These are phyloP conservation scores for Taeniopygia guttata DNA, from an alignment of 2,797 vertebrate genomes.

Conservation along the genomic window DNA sequence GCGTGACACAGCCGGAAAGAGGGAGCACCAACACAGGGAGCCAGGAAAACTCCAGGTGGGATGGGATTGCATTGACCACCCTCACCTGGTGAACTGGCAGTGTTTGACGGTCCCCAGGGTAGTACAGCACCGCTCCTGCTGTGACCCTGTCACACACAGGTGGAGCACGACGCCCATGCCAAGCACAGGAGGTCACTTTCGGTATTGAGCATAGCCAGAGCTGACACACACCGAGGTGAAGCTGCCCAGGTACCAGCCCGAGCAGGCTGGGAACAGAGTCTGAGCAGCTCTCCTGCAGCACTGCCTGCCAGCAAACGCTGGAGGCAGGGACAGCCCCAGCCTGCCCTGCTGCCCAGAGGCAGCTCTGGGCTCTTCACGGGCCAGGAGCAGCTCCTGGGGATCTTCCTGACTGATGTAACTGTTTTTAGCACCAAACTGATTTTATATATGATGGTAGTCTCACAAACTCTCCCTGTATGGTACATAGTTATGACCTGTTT, in stretches of 20 bases:
- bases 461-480: background rate
- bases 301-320: accelerated
- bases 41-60: background rate
- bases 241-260: background rate
- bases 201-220: background rate
- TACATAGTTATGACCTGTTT: background rate
- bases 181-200: background rate
- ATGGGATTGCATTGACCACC: too few relatives aligned
- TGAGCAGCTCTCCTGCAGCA: background rate
- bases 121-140: background rate
- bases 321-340: accelerated
- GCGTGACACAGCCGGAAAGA: background rate
- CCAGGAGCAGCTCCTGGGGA: background rate
- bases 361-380: background rate
- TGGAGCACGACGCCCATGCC: accelerated
- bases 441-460: background rate
- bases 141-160: background rate
- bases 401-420: background rate
- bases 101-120: accelerated
- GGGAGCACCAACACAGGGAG: background rate
- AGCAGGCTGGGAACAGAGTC: background rate
- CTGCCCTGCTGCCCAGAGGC: background rate
- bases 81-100: background rate
- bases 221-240: background rate
- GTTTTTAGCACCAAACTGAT: background rate